Evolutionary conservation across 2,888 invertebrate genomes (phyloP).

Genomic region (Rhamnusium bicolor): DNA sequence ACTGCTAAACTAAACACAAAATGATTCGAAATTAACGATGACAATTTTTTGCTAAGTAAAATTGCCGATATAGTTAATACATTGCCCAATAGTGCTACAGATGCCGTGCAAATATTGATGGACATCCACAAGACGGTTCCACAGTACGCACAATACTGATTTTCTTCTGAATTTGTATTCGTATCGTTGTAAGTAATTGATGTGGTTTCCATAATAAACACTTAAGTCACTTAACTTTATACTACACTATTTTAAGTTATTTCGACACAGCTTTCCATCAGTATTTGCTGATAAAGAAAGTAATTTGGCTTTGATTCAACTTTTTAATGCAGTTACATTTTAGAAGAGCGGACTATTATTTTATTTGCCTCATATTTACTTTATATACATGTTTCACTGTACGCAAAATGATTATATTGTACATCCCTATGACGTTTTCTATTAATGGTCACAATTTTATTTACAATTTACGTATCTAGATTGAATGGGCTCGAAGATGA

Average conservation of each 20-base stretch:
- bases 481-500: background rate
- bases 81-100: constrained; percentile 82
- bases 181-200: background rate
- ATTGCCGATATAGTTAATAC: constrained; percentile 84
- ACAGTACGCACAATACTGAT: constrained; percentile 21
- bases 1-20: constrained; percentile 86
- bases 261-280: constrained; percentile 5
- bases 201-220: constrained; percentile 27
- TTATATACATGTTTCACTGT: background rate
- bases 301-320: constrained; percentile 19
- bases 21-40: constrained; percentile 82
- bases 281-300: background rate
- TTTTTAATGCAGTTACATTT: constrained; percentile 16
- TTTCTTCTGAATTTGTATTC: background rate
- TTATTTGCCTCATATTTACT: background rate
- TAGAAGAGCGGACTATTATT: background rate
- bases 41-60: constrained; percentile 79
- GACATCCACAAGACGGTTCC: constrained; percentile 74
- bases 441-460: background rate
- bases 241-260: constrained; percentile 6
- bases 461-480: background rate
- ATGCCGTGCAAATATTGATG: constrained; percentile 78
- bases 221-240: constrained; percentile 1
- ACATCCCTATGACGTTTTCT: background rate
- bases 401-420: background rate